These are phyloP conservation scores for Charaxes varanes DNA, from an alignment of 1,140 invertebrate genomes.

Conservation along the genomic window DNA sequence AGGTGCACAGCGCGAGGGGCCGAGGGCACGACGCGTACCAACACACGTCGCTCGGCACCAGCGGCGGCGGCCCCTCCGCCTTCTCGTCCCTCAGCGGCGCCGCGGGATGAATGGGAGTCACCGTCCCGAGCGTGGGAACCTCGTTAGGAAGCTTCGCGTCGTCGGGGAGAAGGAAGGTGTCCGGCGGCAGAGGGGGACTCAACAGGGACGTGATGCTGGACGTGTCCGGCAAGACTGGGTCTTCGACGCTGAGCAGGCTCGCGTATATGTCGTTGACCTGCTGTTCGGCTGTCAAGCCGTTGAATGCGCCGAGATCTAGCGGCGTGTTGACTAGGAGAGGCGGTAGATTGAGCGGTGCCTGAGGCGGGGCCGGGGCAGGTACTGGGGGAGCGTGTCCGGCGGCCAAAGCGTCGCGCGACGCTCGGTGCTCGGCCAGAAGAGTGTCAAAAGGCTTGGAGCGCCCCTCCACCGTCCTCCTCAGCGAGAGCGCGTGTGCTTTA, in stretches of 20 bases:
- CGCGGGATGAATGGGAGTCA: slow-evolving; percentile 23
- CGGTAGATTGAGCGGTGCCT: slow-evolving; percentile 31
- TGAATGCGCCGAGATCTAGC: slow-evolving; percentile 47
- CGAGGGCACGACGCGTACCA: slow-evolving; percentile 63
- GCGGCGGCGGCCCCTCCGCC: slow-evolving; percentile 34
- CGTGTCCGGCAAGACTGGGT: slow-evolving; percentile 48
- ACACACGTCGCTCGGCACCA: slow-evolving; percentile 54
- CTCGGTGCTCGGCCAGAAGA: slow-evolving; percentile 84
- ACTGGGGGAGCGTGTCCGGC: slow-evolving; percentile 21
- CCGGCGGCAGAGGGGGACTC: slow-evolving; percentile 39
- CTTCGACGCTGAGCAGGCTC: slow-evolving; percentile 50
- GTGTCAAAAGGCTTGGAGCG: slow-evolving; percentile 87
- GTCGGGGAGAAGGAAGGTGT: slow-evolving; percentile 41
- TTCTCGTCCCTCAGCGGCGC: slow-evolving; percentile 26
- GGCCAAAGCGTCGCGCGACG: slow-evolving; percentile 60
- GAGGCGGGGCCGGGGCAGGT: slow-evolving; percentile 16
- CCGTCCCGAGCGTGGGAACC: slow-evolving; percentile 28
- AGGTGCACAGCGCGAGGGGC: slow-evolving; percentile 67
- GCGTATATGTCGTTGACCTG: slow-evolving; percentile 61
- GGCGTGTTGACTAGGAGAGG: slow-evolving; percentile 46
- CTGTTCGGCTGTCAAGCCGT: slow-evolving; percentile 50
- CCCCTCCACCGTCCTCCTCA: slow-evolving; percentile 83
- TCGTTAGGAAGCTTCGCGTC: slow-evolving; percentile 35
- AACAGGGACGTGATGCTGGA: slow-evolving; percentile 48
- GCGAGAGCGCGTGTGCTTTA: slow-evolving; percentile 86